These are phyloP conservation scores for Uromys caudimaculatus DNA, from an alignment of 2,797 vertebrate species.

Conservation along the genomic window DNA sequence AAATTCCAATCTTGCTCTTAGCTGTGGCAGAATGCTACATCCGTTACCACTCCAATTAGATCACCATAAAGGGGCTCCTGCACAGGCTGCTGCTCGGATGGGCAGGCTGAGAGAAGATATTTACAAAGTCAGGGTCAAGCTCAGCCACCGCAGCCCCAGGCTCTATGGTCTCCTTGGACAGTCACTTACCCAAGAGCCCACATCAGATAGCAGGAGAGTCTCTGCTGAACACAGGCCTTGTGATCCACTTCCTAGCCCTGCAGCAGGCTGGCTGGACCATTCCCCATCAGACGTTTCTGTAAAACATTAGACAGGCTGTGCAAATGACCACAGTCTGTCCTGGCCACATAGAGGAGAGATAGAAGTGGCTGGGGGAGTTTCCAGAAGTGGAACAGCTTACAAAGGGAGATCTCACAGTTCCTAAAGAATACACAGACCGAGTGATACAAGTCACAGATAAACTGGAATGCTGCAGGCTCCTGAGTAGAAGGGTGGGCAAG, in stretches of 20 bases:
- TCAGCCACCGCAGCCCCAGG: conserved; percentile 15
- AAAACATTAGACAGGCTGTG: not conserved
- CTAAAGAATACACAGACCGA: not conserved
- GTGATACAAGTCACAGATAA: not conserved
- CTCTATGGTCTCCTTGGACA: not conserved
- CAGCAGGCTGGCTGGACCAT: rapidly evolving
- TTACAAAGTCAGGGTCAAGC: conserved; percentile 50
- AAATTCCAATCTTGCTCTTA: conserved; percentile 80
- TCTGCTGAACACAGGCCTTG: not conserved
- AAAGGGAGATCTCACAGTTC: not conserved
- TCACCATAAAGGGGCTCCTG: conserved; percentile 58
- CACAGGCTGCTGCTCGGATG: conserved; percentile 51
- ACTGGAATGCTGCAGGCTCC: too few species aligned
- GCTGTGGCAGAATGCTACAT: conserved; percentile 73
- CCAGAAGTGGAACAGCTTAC: not conserved
- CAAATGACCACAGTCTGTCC: not conserved
- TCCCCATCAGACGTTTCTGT: not conserved
- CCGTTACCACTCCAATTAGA: conserved; percentile 83
- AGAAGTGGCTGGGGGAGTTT: not conserved
- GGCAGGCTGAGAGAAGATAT: not conserved
- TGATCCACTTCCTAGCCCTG: not conserved
- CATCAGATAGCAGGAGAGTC: not conserved
- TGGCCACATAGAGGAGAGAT: not conserved
- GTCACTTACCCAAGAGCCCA: conserved; percentile 7
- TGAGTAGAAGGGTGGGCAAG: not conserved